A percentile compares a stretch with the other conserved stretches of the same genome.
Evolutionary conservation across 2,113 vertebrate genomes (phyloP).

Genomic region (Artemisiospiza belli): DNA sequence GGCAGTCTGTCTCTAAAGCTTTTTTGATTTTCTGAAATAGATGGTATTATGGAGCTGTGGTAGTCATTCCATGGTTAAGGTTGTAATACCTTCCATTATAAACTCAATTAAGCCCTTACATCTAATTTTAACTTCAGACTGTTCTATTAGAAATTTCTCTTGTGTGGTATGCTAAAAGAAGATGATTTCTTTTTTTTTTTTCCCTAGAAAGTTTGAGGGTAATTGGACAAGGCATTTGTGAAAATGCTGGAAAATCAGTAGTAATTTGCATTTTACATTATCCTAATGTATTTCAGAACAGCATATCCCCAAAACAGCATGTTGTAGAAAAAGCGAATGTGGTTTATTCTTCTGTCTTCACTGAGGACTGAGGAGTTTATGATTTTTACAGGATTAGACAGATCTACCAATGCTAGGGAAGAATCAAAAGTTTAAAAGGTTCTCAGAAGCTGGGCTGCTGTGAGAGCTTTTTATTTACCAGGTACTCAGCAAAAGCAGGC

Average conservation of each 20-base stretch:
- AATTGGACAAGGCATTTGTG: slow-evolving; percentile 56
- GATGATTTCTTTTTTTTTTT: background rate
- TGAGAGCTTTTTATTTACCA: background rate
- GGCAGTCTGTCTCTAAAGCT: background rate
- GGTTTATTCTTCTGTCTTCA: slow-evolving; percentile 15
- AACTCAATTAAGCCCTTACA: slow-evolving; percentile 29
- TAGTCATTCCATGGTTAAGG: background rate
- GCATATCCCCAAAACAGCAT: slow-evolving; percentile 42
- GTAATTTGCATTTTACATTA: slow-evolving; percentile 64
- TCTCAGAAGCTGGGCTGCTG: background rate
- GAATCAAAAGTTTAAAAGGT: background rate
- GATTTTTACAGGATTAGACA: slow-evolving; percentile 29
- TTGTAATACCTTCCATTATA: slow-evolving; percentile 49
- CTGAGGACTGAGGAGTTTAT: background rate
- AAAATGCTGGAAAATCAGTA: slow-evolving; percentile 53
- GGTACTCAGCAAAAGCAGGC: background rate
- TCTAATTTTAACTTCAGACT: slow-evolving; percentile 44
- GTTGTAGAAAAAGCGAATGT: background rate
- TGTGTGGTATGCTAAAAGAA: slow-evolving; percentile 5
- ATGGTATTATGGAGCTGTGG: background rate
- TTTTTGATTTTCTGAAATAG: slow-evolving; percentile 7
- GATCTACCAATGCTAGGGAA: background rate
- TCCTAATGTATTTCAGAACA: slow-evolving; percentile 53
- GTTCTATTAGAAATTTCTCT: slow-evolving; percentile 49
- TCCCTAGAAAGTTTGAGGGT: slow-evolving; percentile 36